These are phyloP conservation scores for Aphyosemion australe DNA, from an alignment of 2,113 vertebrate species.

Conservation along the genomic window DNA sequence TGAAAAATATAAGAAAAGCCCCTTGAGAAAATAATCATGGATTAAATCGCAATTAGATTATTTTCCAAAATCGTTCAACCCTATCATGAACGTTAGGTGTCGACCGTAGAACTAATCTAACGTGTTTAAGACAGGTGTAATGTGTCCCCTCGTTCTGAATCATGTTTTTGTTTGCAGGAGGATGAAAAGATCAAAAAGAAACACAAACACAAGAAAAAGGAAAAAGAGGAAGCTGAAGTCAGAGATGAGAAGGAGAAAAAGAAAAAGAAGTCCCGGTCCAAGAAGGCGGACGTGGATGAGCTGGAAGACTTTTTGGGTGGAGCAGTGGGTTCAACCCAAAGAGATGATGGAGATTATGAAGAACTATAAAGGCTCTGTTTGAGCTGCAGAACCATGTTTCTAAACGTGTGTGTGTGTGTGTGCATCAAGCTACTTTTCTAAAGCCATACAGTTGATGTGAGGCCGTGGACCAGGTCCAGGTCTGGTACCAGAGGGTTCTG, in stretches of 20 bases:
- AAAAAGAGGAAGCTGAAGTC: slow-evolving; percentile 79
- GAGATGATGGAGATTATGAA: slow-evolving; percentile 91
- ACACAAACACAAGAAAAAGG: slow-evolving; percentile 88
- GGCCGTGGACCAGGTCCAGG: slow-evolving; percentile 18
- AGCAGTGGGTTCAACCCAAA: slow-evolving; percentile 63
- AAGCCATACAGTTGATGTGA: slow-evolving; percentile 68
- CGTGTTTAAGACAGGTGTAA: too few relatives aligned
- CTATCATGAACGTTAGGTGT: too few relatives aligned
- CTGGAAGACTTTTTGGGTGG: slow-evolving; percentile 93
- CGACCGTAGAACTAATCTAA: too few relatives aligned
- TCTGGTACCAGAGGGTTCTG: too few relatives aligned
- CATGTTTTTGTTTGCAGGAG: slow-evolving; percentile 72
- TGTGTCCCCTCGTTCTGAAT: too few relatives aligned
- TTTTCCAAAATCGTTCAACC: too few relatives aligned
- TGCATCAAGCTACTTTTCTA: slow-evolving; percentile 56
- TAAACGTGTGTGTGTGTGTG: slow-evolving; percentile 25
- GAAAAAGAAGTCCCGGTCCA: slow-evolving; percentile 80
- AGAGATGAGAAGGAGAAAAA: slow-evolving; percentile 81
- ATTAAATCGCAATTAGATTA: too few relatives aligned
- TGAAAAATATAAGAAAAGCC: too few relatives aligned
- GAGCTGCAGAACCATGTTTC: neutral
- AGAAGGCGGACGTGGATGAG: slow-evolving; percentile 85
- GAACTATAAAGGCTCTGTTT: slow-evolving; percentile 82
- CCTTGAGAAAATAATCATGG: too few relatives aligned
- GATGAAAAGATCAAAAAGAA: slow-evolving; percentile 91